Evolutionary conservation across 2,113 vertebrate species (phyloP).

Genomic region (Catagonus wagneri): DNA sequence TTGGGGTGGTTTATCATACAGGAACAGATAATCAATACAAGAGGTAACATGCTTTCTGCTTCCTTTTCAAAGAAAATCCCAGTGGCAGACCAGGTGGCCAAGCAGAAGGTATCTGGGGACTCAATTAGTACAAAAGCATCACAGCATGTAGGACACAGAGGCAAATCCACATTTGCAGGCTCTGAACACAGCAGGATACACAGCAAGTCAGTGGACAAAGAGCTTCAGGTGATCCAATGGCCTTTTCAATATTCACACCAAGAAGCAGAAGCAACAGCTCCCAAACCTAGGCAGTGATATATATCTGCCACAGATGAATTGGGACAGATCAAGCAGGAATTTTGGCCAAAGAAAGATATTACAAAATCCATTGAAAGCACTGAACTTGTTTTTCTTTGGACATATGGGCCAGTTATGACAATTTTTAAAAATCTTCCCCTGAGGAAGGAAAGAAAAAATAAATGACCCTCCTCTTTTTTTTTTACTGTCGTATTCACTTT

Average conservation of each 20-base stretch:
- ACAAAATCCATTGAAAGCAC: neutral
- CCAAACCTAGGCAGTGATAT: rapidly evolving
- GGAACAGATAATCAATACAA: neutral
- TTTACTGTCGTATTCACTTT: neutral
- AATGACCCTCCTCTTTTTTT: rapidly evolving
- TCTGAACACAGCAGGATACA: neutral
- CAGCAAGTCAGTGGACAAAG: neutral
- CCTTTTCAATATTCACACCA: neutral
- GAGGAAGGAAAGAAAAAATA: neutral
- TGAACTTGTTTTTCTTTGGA: neutral
- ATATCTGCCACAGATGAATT: neutral
- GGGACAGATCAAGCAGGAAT: neutral
- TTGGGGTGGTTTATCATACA: neutral
- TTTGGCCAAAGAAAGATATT: neutral
- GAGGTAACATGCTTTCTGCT: neutral
- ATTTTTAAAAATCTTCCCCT: neutral
- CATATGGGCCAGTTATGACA: neutral
- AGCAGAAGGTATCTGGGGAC: neutral
- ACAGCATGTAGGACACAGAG: neutral
- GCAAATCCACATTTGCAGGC: neutral
- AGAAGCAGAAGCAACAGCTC: neutral
- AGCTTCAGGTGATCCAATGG: neutral
- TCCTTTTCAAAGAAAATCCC: neutral
- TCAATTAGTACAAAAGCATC: conserved; percentile 11
- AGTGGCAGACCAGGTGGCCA: neutral